Evolutionary conservation across 2,888 invertebrate species (phyloP), one percentile per base, ranked within the genome.

Genomic region (Acheta domesticus): DNA sequence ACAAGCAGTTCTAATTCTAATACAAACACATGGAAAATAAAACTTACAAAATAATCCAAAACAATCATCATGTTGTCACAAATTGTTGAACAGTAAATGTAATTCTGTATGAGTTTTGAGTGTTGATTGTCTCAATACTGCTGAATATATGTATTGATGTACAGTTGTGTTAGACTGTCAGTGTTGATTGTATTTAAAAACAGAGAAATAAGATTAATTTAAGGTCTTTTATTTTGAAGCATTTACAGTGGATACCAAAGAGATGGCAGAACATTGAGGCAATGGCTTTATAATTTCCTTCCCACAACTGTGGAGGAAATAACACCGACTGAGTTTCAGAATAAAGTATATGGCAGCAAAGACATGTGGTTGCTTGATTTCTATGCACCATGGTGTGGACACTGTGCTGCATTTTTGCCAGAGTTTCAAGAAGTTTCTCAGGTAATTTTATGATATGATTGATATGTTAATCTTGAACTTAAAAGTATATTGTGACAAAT

Each of bases 371-470:
- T 93, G 73, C 88, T 93, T 2, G 92, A 92, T 86, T 93, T 91
- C 85, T 92, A 89, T 85, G 91, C 91, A 20, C 92, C 92, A 0
- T 93, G 93, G 92, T 91, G 91, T 84, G 88, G 88, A 21, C 90
- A 89, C 83, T 93, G 93, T 84, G 89, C 90, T 82, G 87, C 88
- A 81, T 91, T 93, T 85, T 91, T 92, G 81, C 92, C 93, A 2
- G 91, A 92, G 82, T 93, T 92, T 86, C 89, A 91, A 82, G 87
- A 88, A 82, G 89, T 92, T 77, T 91, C 93, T 16, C 87, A 90
- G 88, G 93, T 92, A 86, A 83, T 82, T 81, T 12, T 73, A 48
- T 50, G 21, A 49, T 19, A 62, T 62, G 74, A 62, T 14, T 11
- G 74, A 80, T 77, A 36, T 77, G 62, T 80, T 77, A 81, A 83